These are phyloP conservation scores for Danio kyathit DNA, from an alignment of 2,797 vertebrate species.

Conservation along the genomic window DNA sequence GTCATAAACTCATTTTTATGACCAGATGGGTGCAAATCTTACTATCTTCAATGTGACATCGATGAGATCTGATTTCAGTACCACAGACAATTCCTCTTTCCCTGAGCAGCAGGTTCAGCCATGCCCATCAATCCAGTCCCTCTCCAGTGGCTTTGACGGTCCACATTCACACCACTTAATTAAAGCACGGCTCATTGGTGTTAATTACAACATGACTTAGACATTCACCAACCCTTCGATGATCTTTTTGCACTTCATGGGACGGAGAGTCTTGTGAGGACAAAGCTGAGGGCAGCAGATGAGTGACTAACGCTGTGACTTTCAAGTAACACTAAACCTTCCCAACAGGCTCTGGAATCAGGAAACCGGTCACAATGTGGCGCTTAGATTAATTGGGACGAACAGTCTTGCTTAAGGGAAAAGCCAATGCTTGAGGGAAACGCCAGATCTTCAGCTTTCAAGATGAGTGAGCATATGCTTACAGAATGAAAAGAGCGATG, in stretches of 20 bases:
- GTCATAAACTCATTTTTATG: background rate
- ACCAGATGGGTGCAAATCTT: background rate
- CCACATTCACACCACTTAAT: background rate
- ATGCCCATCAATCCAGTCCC: background rate
- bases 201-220: conserved; percentile 26
- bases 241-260: conserved; percentile 5
- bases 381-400: conserved; percentile 34
- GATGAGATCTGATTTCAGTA: conserved; percentile 23
- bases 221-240: background rate
- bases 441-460: conserved; percentile 1
- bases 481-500: background rate
- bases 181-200: conserved; percentile 6
- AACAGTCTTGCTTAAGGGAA: background rate
- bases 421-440: conserved; percentile 2
- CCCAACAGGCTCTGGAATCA: conserved; percentile 17
- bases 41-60: background rate
- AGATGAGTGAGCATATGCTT: conserved; percentile 16
- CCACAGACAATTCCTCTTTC: conserved; percentile 39
- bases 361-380: conserved; percentile 12
- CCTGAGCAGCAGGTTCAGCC: conserved; percentile 15
- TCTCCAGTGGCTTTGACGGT: conserved; percentile 2
- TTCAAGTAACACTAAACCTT: conserved; percentile 15
- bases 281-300: conserved; percentile 25
- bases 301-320: conserved; percentile 35
- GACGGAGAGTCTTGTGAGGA: background rate